These are phyloP conservation scores for Leptopilina myrica DNA, from an alignment of 2,888 invertebrate genomes.

Conservation along the genomic window DNA sequence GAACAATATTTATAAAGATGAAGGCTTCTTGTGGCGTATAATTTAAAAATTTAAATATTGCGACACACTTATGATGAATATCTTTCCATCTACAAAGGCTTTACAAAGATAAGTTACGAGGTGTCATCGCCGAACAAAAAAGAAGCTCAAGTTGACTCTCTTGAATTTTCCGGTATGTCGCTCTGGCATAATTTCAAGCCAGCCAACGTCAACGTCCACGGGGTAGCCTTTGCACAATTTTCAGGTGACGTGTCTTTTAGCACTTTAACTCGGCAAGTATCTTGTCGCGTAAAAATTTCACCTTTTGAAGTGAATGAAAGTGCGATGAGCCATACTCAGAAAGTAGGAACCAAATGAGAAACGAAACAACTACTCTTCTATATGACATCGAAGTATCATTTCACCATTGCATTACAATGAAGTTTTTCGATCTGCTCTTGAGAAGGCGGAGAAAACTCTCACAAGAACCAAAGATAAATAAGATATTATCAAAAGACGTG, in stretches of 20 bases:
- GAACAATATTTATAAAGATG: no score
- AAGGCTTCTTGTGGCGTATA: not conserved
- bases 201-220: conserved; percentile 36
- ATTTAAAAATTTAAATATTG: not conserved
- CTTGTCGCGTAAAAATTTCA: not conserved
- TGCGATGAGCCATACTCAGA: no score
- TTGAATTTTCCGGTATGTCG: conserved; percentile 57
- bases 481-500: no score
- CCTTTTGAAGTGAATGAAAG: no score
- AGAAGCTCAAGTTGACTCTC: conserved; percentile 28
- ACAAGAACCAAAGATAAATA: no score
- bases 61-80: not conserved
- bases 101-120: conserved; percentile 45
- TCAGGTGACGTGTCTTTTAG: not conserved
- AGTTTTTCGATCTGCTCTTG: no score
- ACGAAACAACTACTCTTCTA: no score
- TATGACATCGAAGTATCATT: no score
- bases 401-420: no score
- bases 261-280: not conserved
- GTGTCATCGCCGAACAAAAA: conserved; percentile 8
- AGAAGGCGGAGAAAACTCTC: no score
- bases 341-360: no score
- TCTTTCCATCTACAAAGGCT: not conserved
- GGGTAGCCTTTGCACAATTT: conserved; percentile 41
- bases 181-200: conserved; percentile 51